phyloP scores from a whole-genome alignment of 2,888 invertebrate species.

The Zeuzera pyrina region DNA sequence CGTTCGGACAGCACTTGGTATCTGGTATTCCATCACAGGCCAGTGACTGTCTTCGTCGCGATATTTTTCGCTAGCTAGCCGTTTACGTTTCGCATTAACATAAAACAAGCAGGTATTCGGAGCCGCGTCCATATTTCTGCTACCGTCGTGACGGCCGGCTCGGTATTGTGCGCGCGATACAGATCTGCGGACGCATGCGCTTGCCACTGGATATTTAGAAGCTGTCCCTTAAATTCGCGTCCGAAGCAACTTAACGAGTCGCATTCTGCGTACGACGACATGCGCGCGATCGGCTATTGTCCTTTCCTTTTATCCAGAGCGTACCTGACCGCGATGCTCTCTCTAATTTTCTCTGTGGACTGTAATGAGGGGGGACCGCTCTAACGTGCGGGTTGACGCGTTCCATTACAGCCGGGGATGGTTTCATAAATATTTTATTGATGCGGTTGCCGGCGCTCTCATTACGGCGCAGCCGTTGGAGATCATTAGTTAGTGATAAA shows the following conservation, averaged over 20 bases:
- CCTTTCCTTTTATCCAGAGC: constrained; percentile 36
- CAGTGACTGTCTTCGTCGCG: constrained; percentile 33
- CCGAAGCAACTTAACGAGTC: constrained; percentile 60
- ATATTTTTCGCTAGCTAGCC: constrained; percentile 49
- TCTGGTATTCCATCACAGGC: constrained; percentile 57
- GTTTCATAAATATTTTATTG: constrained; percentile 69
- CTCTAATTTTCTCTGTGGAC: constrained; percentile 29
- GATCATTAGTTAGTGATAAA: constrained; percentile 66
- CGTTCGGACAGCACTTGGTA: constrained; percentile 30
- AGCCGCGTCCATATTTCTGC: constrained; percentile 64
- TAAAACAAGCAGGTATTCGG: constrained; percentile 62
- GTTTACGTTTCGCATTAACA: constrained; percentile 62
- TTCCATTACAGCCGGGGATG: constrained; percentile 53
- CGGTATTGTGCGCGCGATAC: constrained; percentile 69
- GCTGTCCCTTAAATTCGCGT: constrained; percentile 63
- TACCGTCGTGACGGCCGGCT: constrained; percentile 58
- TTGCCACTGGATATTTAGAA: constrained; percentile 66
- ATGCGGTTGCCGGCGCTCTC: constrained; percentile 32
- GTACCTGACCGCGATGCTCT: constrained; percentile 20
- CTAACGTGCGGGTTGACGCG: constrained; percentile 40
- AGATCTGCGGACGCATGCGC: constrained; percentile 61
- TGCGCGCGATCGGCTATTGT: constrained; percentile 52
- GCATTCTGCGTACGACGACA: constrained; percentile 56
- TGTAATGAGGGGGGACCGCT: constrained; percentile 39
- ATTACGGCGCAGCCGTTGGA: constrained; percentile 51